phyloP scores from a whole-genome alignment of 2,888 invertebrate genomes.

The Clepsis dumicolana region DNA sequence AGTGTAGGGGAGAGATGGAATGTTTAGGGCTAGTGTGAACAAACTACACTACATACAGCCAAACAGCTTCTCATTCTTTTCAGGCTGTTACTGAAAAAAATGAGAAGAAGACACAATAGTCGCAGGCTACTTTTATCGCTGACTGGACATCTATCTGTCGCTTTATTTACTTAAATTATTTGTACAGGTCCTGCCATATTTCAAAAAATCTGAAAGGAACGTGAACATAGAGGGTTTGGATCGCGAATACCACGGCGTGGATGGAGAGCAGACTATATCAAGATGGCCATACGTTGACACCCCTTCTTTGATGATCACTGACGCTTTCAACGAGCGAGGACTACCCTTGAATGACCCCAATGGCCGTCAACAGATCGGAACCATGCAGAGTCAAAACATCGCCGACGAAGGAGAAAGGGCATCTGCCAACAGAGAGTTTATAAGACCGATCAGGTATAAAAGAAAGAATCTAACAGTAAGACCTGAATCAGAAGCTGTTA shows the following conservation, averaged over 20 bases:
- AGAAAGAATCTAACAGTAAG: constrained; percentile 80
- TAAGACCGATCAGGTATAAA: constrained; percentile 87
- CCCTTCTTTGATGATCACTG: constrained; percentile 81
- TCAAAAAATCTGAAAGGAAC: constrained; percentile 88
- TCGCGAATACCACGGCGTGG: constrained; percentile 84
- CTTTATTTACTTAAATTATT: not conserved
- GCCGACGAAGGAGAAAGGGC: constrained; percentile 83
- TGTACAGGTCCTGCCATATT: constrained; percentile 87
- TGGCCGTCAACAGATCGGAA: constrained; percentile 81
- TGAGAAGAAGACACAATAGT: too few species aligned
- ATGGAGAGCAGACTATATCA: constrained; percentile 87
- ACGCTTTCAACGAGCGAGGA: constrained; percentile 87
- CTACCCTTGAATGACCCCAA: constrained; percentile 86
- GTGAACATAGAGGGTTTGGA: constrained; percentile 78
- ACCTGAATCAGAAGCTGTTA: constrained; percentile 81
- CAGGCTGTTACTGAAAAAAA: too few species aligned
- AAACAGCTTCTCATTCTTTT: too few species aligned
- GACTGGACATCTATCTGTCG: too few species aligned
- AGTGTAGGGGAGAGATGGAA: too few species aligned
- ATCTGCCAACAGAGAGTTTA: constrained; percentile 88
- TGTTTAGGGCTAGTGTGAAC: too few species aligned
- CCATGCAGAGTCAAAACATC: constrained; percentile 86
- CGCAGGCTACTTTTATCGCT: too few species aligned
- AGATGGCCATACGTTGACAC: constrained; percentile 86
- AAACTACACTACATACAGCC: too few species aligned